Evolutionary conservation across 2,113 vertebrate species (phyloP), one percentile per base, ranked within the genome.

Genomic region (Pangasianodon hypophthalmus): DNA sequence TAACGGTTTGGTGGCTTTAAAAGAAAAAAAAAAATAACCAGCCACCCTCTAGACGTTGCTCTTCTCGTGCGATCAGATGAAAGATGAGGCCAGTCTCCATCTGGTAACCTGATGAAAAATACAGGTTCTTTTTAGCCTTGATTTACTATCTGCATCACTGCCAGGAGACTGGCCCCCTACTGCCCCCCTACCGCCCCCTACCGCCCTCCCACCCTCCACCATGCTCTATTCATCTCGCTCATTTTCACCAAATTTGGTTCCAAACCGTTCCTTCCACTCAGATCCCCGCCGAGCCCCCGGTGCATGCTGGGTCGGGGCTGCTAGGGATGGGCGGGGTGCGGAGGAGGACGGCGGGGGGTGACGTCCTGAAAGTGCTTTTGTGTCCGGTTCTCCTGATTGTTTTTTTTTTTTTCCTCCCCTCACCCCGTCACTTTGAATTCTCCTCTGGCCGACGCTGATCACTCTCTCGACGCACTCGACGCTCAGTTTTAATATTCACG

Each of bases 21-120:
- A 81, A 46, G 6, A 37, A 56, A n/a, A 85, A 79, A 52, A 75
- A 21, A 24, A 50, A 52, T 2, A 52, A 50, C 4, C 46, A 2
- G 5, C 79, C 48, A 58, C 86, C 88, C 84, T 41, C n/a, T 64
- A 3, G 41, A 79, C n/a, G 24, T 32, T 88, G 56, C 29, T 19
- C 24, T 84, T 88, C 82, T 85, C 46, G 37, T 91, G 44, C 85
- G 83, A 71, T 71, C 84, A 84, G 83, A 88, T 92, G 90, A 91
- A 92, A 90, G 89, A 91, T 90, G 85, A 90, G 85, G 73, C 84
- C 73, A 69, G 89, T 87, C 87, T 91, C 90, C 91, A 91, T 92
- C 92, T 92, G 92, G 44, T 81, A 92, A 93, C 88, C 86, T 91
- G 90, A 92, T 92, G 91, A 90, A 91, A 91, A 91, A 92, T 89